Base-by-base conservation (phyloP, 2,888 invertebrate genomes). In the Serrognathus titanus region DNA sequence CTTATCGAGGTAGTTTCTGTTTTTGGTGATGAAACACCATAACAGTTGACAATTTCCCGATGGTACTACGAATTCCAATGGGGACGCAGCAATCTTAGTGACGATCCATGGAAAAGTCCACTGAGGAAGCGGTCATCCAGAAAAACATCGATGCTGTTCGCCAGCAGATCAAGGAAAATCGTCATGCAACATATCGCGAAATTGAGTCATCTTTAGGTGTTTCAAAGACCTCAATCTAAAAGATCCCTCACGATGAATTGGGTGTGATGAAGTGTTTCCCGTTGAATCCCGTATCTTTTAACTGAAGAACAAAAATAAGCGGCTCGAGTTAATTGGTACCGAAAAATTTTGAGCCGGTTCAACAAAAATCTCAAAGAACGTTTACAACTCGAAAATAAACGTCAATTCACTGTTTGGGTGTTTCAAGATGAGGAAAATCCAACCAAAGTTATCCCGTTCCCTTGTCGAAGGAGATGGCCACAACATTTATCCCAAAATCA, bases 331-430 rank as follows among this genome's bases (percentile, higher is more conserved):
- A n/a, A 20, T 20, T 3, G 20, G 4, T 20, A 2, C 4, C 20
- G 16, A 47, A 47, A 20, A 47, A 47, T 20, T 47, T 20, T 13
- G 16, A 7, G 7, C 8, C 47, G 20, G n/a, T 47, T 47, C 47
- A 47, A 47, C 47, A 16, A 20, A 8, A 47, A 47, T 16, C 47
- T 47, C 6, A 16, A 20, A 47, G 7, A 47, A 9, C 20, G 20
- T 47, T 4, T 47, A 46, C 47, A 58, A 39, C 55, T 40, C 5
- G 59, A 53, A 53, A 55, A 9, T 45, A 56, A 62, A 60, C 51
- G 53, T 16, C 56, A 61, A 31, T 60, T 51, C 20, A 45, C 46
- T 50, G 48, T 53, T 39, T 54, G 52, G 56, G 79, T n/a, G n/a
- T n/a, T n/a, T n/a, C n/a, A n/a, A n/a, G n/a, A n/a, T n/a, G n/a